Conservation (phyloP, 2,888 invertebrate genomes). For the Timandra comae region DNA sequence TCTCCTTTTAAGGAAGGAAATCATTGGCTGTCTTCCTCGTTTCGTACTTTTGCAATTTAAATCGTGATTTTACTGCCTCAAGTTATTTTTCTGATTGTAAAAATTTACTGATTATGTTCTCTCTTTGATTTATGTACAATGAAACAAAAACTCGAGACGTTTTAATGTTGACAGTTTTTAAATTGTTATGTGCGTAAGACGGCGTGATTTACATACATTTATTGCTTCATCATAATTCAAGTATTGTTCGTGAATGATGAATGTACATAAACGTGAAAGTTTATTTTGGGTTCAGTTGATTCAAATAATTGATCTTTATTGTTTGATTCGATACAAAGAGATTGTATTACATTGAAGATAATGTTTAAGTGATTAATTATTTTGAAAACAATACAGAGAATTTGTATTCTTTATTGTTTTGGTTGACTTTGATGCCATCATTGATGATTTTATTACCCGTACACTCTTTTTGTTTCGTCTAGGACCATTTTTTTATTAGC, state of each 20-base stretch:
- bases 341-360: too few relatives aligned
- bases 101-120: constrained; percentile 24
- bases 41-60: constrained; percentile 31
- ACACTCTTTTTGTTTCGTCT: too few relatives aligned
- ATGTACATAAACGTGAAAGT: constrained; percentile 32
- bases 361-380: too few relatives aligned
- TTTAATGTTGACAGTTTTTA: constrained; percentile 22
- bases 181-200: constrained; percentile 20
- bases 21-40: constrained; percentile 30
- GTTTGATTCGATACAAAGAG: too few relatives aligned
- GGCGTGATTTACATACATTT: constrained; percentile 21
- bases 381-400: too few relatives aligned
- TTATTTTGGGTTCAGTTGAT: not conserved
- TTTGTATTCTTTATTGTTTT: too few relatives aligned
- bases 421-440: too few relatives aligned
- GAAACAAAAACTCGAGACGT: constrained; percentile 22
- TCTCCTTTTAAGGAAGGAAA: constrained; percentile 38
- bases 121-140: constrained; percentile 27
- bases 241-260: constrained; percentile 18
- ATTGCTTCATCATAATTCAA: constrained; percentile 13
- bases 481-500: too few relatives aligned
- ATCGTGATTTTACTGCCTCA: constrained; percentile 17
- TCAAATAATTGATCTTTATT: too few relatives aligned
- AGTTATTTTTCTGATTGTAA: constrained; percentile 17
- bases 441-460: too few relatives aligned